Evolutionary conservation across 2,888 invertebrate species (phyloP).

Genomic region (Cephus spinipes): DNA sequence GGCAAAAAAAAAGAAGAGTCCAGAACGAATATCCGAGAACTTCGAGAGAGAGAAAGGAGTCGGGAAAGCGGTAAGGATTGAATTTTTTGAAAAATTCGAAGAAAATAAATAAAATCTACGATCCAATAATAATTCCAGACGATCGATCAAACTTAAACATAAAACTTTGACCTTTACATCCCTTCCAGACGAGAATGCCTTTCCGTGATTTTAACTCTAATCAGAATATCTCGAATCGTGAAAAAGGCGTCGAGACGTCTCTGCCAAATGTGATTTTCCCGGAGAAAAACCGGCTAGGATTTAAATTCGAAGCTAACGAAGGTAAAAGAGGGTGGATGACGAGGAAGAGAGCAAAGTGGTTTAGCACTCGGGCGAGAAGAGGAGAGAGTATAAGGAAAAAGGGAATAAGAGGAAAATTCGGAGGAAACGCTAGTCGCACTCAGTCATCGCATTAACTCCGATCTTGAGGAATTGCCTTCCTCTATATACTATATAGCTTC

Average conservation of each 20-base stretch:
- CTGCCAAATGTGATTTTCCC: neutral
- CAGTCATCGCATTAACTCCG: constrained; percentile 20
- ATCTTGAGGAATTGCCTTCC: constrained; percentile 19
- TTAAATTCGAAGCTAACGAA: neutral
- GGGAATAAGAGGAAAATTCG: neutral
- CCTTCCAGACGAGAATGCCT: neutral
- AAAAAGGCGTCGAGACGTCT: neutral
- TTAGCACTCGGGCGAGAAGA: neutral
- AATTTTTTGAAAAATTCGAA: too few relatives aligned
- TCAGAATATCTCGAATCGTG: neutral
- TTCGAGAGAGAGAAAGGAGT: neutral
- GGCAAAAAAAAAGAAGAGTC: neutral
- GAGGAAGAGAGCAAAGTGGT: neutral
- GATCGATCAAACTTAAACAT: neutral
- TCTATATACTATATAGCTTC: neutral
- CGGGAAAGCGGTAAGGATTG: too few relatives aligned
- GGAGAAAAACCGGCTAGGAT: neutral
- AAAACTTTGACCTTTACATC: neutral
- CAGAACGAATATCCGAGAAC: neutral
- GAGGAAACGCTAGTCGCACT: constrained; percentile 32
- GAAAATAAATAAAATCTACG: too few relatives aligned
- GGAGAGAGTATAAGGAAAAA: neutral
- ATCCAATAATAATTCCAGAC: neutral
- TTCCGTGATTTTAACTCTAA: neutral
- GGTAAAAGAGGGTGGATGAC: neutral